Conservation (phyloP, 1,140 invertebrate genomes). For the Trissolcus basalis region DNA sequence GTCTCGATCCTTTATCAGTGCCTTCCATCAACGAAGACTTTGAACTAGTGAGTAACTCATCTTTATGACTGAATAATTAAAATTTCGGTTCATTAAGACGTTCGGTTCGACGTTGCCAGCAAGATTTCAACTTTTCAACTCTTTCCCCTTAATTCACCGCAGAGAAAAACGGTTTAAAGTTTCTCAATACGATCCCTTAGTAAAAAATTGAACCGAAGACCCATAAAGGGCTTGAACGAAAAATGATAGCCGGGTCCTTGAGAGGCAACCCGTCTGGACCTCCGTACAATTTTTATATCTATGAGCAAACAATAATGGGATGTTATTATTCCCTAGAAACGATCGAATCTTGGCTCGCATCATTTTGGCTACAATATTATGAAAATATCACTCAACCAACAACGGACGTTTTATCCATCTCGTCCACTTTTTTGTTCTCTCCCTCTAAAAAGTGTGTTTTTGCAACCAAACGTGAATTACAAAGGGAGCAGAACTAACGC, state of each 20-base stretch:
- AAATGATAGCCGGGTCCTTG: too few relatives aligned
- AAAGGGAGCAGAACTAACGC: background rate
- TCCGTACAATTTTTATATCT: too few relatives aligned
- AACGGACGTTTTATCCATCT: too few relatives aligned
- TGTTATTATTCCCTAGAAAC: too few relatives aligned
- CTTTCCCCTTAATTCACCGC: background rate
- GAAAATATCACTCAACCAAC: too few relatives aligned
- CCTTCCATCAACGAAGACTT: constrained; percentile 26
- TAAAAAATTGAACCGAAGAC: too few relatives aligned
- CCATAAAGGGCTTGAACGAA: too few relatives aligned
- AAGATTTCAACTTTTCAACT: background rate
- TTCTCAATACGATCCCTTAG: background rate
- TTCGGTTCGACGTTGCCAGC: background rate
- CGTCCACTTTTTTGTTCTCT: too few relatives aligned
- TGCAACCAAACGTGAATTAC: background rate
- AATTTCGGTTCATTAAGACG: constrained; percentile 1
- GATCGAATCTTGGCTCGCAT: too few relatives aligned
- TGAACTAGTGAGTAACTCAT: constrained; percentile 22
- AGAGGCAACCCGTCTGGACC: too few relatives aligned
- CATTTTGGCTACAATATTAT: too few relatives aligned
- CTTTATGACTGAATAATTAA: background rate
- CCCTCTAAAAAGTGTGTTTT: background rate
- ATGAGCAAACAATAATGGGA: too few relatives aligned
- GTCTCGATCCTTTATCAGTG: constrained; percentile 12
- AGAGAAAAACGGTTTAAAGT: background rate